These are phyloP conservation scores for Frankliniella intonsa DNA, from an alignment of 2,888 invertebrate genomes.

Conservation along the genomic window DNA sequence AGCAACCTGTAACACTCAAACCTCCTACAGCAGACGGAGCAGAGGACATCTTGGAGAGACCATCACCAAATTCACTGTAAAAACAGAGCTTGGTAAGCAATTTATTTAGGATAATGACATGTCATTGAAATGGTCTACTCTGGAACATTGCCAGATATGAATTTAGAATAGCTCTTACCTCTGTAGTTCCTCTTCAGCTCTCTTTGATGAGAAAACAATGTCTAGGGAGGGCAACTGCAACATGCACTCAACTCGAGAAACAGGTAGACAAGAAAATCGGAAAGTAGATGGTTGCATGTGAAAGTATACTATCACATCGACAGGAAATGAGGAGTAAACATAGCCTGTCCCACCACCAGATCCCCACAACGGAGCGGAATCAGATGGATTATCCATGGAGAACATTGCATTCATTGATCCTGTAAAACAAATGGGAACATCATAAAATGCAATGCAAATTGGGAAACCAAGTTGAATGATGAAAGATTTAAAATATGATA, in stretches of 20 bases:
- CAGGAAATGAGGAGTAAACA: conserved; percentile 91
- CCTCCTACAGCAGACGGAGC: conserved; percentile 73
- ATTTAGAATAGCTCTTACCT: conserved; percentile 37
- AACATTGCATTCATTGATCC: conserved; percentile 40
- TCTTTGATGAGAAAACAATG: conserved; percentile 92
- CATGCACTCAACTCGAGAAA: conserved; percentile 93
- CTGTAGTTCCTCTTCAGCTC: conserved; percentile 68
- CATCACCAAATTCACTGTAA: conserved; percentile 53
- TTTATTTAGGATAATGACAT: background rate
- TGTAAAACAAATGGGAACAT: conserved; percentile 41
- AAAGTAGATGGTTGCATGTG: conserved; percentile 97
- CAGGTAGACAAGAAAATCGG: conserved; percentile 91
- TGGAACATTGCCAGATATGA: background rate
- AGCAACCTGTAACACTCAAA: conserved; percentile 88
- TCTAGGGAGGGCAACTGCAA: conserved; percentile 93
- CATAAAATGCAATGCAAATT: background rate
- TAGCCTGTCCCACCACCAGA: conserved; percentile 61
- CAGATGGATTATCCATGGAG: conserved; percentile 39
- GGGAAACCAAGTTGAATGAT: background rate
- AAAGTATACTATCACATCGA: conserved; percentile 97
- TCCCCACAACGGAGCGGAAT: conserved; percentile 36
- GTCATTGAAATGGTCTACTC: conserved; percentile 30
- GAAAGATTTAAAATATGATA: too few relatives aligned
- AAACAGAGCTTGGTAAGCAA: background rate
- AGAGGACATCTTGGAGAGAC: conserved; percentile 36